Evolutionary conservation across 2,797 vertebrate species (phyloP).

Genomic region (Syngnathus acus): DNA sequence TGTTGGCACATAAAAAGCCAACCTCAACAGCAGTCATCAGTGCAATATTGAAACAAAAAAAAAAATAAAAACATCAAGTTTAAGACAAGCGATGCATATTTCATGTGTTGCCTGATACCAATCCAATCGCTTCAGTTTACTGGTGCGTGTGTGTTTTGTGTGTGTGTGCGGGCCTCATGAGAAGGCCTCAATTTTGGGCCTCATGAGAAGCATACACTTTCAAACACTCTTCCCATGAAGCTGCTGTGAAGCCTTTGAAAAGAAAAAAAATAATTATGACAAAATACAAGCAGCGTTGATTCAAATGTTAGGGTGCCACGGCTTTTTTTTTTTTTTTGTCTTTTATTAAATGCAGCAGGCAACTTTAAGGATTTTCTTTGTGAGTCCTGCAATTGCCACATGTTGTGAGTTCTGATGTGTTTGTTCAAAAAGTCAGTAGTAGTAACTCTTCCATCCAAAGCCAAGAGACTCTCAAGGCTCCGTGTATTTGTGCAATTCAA

Average conservation of each 20-base stretch:
- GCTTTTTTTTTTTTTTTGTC: constrained; percentile 68
- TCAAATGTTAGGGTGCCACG: constrained; percentile 74
- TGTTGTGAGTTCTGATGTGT: constrained; percentile 30
- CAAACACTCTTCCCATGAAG: constrained; percentile 17
- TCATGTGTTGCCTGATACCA: constrained; percentile 64
- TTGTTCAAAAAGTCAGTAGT: constrained; percentile 49
- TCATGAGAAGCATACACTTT: constrained; percentile 37
- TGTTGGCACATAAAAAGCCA: constrained; percentile 70
- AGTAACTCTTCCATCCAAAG: constrained; percentile 77
- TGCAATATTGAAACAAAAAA: constrained; percentile 76
- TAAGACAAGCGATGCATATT: constrained; percentile 78
- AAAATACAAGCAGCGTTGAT: constrained; percentile 83
- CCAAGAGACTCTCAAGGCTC: constrained; percentile 75
- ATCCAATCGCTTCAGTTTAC: constrained; percentile 48
- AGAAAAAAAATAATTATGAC: constrained; percentile 32
- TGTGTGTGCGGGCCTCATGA: constrained; percentile 28
- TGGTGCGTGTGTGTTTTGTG: constrained; percentile 44
- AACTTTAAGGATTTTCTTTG: constrained; percentile 45
- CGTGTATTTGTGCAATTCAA: constrained; percentile 78
- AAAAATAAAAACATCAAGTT: constrained; percentile 65
- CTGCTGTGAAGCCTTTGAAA: constrained; percentile 56
- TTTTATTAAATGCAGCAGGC: constrained; percentile 56
- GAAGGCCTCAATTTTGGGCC: constrained; percentile 2
- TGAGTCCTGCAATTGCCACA: constrained; percentile 64
- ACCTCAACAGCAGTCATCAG: constrained; percentile 80